Percentiles rank a stretch among this genome's conserved stretches.
These are phyloP conservation scores for Hemibagrus guttatus DNA, from an alignment of 2,797 vertebrate species.

Conservation along the genomic window DNA sequence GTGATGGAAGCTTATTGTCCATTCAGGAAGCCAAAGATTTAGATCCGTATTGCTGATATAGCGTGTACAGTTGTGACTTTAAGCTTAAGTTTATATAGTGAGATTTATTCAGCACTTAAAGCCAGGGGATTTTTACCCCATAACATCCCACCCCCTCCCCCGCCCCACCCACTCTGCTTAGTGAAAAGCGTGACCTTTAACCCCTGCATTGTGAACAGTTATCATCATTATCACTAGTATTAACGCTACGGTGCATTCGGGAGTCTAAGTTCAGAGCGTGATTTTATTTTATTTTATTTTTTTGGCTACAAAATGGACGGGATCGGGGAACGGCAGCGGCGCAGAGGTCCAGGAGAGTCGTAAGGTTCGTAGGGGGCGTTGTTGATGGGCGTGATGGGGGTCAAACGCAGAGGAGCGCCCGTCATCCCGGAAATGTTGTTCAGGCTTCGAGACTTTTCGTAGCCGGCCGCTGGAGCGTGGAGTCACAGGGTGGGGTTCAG, in stretches of 20 bases:
- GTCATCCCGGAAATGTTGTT: constrained; percentile 92
- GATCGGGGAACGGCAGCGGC: constrained; percentile 84
- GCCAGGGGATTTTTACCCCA: neutral
- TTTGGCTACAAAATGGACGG: constrained; percentile 88
- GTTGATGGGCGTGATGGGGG: constrained; percentile 86
- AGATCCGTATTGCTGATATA: constrained; percentile 34
- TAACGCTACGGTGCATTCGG: constrained; percentile 43
- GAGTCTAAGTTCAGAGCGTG: constrained; percentile 32
- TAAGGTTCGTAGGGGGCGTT: constrained; percentile 84
- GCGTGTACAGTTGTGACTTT: constrained; percentile 8
- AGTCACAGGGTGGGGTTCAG: neutral
- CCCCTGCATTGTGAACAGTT: constrained; percentile 35
- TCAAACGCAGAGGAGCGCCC: constrained; percentile 83
- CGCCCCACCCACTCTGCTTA: neutral
- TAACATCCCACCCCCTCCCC: too few species aligned
- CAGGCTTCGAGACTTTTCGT: constrained; percentile 93
- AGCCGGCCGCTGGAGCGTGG: constrained; percentile 76
- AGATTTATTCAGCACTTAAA: neutral
- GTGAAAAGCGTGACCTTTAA: constrained; percentile 1
- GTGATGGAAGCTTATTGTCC: constrained; percentile 29
- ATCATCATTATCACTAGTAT: constrained; percentile 47
- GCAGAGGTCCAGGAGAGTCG: constrained; percentile 81
- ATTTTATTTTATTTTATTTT: constrained; percentile 27
- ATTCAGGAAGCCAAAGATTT: constrained; percentile 26
- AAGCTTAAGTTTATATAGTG: neutral